Evolutionary conservation across 1,140 invertebrate genomes (phyloP), one percentile per base, ranked within the genome.

Genomic region (Saccostrea echinata): DNA sequence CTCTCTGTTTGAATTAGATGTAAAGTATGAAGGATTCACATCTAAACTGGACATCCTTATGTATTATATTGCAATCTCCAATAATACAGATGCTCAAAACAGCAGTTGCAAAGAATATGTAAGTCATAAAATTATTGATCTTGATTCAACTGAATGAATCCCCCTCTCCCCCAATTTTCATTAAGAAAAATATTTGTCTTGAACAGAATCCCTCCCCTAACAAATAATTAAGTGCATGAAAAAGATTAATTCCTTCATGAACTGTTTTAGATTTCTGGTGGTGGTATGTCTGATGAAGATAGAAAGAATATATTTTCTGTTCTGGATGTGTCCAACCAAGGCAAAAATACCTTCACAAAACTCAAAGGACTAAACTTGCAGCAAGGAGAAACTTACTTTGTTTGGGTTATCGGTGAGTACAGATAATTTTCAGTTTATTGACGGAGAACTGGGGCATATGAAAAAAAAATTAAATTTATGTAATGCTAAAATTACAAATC

Each of bases 61-160:
- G 68, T 92, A 92, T 57, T 91, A 91, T 71, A 86, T 91, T 30
- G 92, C 89, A 6, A 30, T 92, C 21, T 91, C 92, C 9, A 89
- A 87, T 53, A n/a, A 82, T 12, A 43, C 87, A 4, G 80, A 86
- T 3, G 87, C 87, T 27, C 85, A 84, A 33, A 80, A 84, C 33
- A 76, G 16, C 6, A 85, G 84, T 68, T 92, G 92, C 88, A 86
- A 89, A 86, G 68, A 55, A 43, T 90, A 87, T 91, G 90, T 92
- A 86, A 90, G 91, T 61, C 2, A 12, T 13, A 27, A 6, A 30
- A 76, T 16, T 30, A 61, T 61, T 61, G 55, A 43, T 43, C 4
- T 43, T 61, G 6, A 21, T 6, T 61, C 1, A 1, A n/a, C 18
- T 61, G 0, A 61, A 2, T 35, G 68, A 33, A 16, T 12, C 12